Base-by-base conservation (phyloP, 2,888 invertebrate species). In the Leptopilina syphax region DNA sequence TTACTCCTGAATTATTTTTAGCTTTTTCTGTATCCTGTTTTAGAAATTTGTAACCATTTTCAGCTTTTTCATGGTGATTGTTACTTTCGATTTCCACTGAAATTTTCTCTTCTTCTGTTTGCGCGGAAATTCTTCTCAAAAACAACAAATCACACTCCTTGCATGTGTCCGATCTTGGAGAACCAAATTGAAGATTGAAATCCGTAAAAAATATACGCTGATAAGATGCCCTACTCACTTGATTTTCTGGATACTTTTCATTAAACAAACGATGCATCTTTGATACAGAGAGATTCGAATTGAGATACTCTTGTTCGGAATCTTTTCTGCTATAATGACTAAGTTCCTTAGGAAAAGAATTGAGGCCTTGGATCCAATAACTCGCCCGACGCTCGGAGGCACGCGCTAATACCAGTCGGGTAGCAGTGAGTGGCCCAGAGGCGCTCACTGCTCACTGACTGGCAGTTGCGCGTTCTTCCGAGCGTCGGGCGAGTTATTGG, bases 341-440 rank as follows among this genome's bases (percentile, higher is more conserved):
- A 18, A 77, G 65, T 73, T 78, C 34, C 60, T 44, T 60, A 70
- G 44, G 13, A 9, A 63, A 73, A 50, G 13, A 65, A n/a, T n/a
- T n/a, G n/a, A n/a, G n/a, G n/a, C n/a, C n/a, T n/a, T n/a, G n/a
- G n/a, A n/a, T n/a, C n/a, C n/a, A n/a, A n/a, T n/a, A n/a, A n/a
- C n/a, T n/a, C n/a, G n/a, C n/a, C n/a, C n/a, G n/a, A n/a, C n/a
- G n/a, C n/a, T n/a, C n/a, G n/a, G n/a, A n/a, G n/a, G n/a, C n/a
- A n/a, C n/a, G n/a, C n/a, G n/a, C n/a, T n/a, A n/a, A n/a, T n/a
- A n/a, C n/a, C n/a, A n/a, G n/a, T n/a, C n/a, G n/a, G n/a, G n/a
- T n/a, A n/a, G n/a, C n/a, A n/a, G n/a, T n/a, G n/a, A n/a, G n/a
- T n/a, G n/a, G n/a, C n/a, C n/a, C n/a, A n/a, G n/a, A n/a, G n/a